Evolutionary conservation across 2,797 vertebrate species (phyloP), one percentile per base, ranked within the genome.

Genomic region (Typhlichthys subterraneus): DNA sequence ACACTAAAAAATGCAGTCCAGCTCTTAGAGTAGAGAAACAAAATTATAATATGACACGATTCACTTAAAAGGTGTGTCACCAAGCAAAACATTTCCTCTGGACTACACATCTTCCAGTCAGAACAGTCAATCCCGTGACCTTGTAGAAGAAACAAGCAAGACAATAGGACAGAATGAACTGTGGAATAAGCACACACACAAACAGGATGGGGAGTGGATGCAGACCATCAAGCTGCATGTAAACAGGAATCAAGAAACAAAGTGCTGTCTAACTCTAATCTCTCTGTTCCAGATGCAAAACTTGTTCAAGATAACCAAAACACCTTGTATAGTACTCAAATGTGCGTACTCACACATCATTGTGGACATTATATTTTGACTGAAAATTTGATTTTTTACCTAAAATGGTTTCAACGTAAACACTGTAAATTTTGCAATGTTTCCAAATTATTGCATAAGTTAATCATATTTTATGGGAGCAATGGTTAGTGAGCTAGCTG

Each of bases 201-300:
- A 56, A 85, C 82, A 87, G 87, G 85, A 89, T 91, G 65, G 72
- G 71, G 78, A 76, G 69, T 63, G 61, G 15, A 70, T 65, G 77
- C 75, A 65, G 65, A 73, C 77, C 72, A 75, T 75, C 58, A 63
- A 75, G 62, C 76, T 63, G 75, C 46, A 53, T 12, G 56, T 88
- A 87, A 91, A 90, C 88, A 91, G 89, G 89, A 91, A 90, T 78
- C 77, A 71, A 67, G 67, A 84, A 80, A 88, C 86, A 85, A 86
- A 86, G 82, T 84, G 72, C 33, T 59, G 72, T 69, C 82, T 91
- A 90, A 92, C 88, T 69, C 82, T 90, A 90, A 92, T 89, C 86
- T 90, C 81, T 59, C 61, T 51, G 70, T 62, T 83, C 77, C 89
- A 90, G 86, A 89, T 78, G 77, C 63, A 59, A 59, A 77, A 72